phyloP scores from a whole-genome alignment of 2,888 invertebrate species.

The Rhagium mordax region DNA sequence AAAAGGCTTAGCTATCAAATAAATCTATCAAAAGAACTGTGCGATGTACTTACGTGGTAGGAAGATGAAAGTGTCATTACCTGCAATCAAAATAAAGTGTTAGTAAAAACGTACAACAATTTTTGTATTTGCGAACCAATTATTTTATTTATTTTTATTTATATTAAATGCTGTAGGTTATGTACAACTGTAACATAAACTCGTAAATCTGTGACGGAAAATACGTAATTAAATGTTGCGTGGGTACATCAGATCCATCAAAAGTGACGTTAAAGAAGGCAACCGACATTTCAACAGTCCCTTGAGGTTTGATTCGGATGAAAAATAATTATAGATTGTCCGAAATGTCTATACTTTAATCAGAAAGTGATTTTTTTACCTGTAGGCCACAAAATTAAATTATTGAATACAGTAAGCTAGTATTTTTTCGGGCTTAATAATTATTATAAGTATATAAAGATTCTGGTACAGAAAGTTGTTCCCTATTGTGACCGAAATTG shows the following conservation, averaged over 20 bases:
- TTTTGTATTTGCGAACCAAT: no score
- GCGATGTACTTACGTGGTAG: background rate
- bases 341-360: background rate
- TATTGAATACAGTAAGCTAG: no score
- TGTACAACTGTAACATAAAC: background rate
- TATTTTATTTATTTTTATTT: no score
- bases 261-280: slow-evolving; percentile 2
- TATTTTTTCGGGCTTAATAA: no score
- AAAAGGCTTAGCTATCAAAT: background rate
- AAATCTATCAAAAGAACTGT: background rate
- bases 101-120: background rate
- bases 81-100: background rate
- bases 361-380: background rate
- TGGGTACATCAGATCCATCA: background rate
- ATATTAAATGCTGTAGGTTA: no score
- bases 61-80: background rate
- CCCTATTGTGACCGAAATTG: no score
- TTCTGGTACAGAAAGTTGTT: no score
- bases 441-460: no score
- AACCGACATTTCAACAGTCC: background rate
- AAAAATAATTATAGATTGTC: background rate
- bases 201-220: background rate
- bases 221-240: background rate
- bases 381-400: no score
- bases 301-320: background rate